A percentile compares a stretch with the other conserved stretches of the same genome.
phyloP scores from a whole-genome alignment of 2,113 vertebrate species.

The Rhinolophus sinicus region DNA sequence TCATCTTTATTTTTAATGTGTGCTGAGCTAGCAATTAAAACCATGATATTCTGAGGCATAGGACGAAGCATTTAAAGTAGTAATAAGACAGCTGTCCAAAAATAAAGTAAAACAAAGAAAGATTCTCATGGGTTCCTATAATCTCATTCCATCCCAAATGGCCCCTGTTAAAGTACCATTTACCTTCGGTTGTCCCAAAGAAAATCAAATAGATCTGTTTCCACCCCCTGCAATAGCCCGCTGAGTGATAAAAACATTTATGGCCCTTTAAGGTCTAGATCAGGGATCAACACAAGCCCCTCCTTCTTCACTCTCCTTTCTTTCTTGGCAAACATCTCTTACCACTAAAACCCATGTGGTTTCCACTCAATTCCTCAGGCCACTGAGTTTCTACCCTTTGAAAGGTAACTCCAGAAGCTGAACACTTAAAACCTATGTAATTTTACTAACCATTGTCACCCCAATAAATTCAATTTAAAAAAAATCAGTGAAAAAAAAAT shows the following conservation, averaged over 20 bases:
- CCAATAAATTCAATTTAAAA: too few species aligned
- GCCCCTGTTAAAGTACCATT: not conserved
- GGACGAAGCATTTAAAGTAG: not conserved
- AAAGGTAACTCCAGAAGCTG: constrained; percentile 49
- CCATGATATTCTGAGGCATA: not conserved
- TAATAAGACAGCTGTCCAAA: not conserved
- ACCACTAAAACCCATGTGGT: constrained; percentile 66
- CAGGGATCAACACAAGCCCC: not conserved
- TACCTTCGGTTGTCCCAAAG: not conserved
- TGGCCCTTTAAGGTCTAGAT: not conserved
- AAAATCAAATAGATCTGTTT: not conserved
- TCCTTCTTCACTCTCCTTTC: not conserved
- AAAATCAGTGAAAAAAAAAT: too few species aligned
- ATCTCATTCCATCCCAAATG: not conserved
- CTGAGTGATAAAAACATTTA: not conserved
- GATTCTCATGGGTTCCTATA: not conserved
- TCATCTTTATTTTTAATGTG: not conserved
- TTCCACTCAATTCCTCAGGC: constrained; percentile 22
- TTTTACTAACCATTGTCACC: too few species aligned
- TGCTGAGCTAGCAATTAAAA: constrained; percentile 32
- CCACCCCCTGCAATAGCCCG: not conserved
- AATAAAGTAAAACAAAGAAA: constrained; percentile 17
- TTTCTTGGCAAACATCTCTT: constrained; percentile 34
- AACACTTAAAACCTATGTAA: too few species aligned
- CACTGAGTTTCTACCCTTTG: constrained; percentile 4